Evolutionary conservation across 2,888 invertebrate species (phyloP).

Genomic region (Sminthurides aquaticus): DNA sequence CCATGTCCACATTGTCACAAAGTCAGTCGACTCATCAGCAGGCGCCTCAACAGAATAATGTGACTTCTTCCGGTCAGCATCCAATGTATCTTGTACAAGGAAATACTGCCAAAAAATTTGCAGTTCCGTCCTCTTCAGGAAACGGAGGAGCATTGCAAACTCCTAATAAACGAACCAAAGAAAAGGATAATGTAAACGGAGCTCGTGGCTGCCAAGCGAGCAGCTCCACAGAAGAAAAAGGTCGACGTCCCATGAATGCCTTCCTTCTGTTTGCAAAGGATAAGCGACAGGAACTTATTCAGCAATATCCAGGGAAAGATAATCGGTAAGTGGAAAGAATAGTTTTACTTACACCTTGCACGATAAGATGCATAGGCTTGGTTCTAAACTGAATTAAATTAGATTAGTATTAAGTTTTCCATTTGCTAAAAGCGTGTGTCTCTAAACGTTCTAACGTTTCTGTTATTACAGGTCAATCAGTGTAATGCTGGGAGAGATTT

Average conservation of each 20-base stretch:
- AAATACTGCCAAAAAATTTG: constrained; percentile 28
- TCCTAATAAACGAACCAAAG: constrained; percentile 12
- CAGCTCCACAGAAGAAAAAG: constrained; percentile 29
- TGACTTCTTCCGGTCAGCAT: background rate
- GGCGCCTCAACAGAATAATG: background rate
- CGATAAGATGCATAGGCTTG: too few relatives aligned
- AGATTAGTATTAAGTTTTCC: too few relatives aligned
- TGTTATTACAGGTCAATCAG: constrained; percentile 51
- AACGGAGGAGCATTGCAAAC: background rate
- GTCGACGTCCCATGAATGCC: constrained; percentile 51
- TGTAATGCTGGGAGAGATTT: constrained; percentile 50
- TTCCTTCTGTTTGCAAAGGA: constrained; percentile 53
- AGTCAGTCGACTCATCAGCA: background rate
- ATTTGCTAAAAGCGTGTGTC: too few relatives aligned
- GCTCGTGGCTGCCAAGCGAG: background rate
- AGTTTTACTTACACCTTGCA: background rate
- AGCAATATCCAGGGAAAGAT: constrained; percentile 51
- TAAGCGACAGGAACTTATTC: constrained; percentile 49
- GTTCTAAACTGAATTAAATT: background rate
- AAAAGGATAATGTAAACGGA: constrained; percentile 4
- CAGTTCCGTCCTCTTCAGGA: constrained; percentile 16
- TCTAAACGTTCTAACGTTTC: background rate
- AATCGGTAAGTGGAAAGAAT: constrained; percentile 48
- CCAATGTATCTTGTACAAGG: background rate
- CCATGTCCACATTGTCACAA: background rate